These are phyloP conservation scores for Oryzias curvinotus DNA, from an alignment of 2,113 vertebrate species.

Conservation along the genomic window DNA sequence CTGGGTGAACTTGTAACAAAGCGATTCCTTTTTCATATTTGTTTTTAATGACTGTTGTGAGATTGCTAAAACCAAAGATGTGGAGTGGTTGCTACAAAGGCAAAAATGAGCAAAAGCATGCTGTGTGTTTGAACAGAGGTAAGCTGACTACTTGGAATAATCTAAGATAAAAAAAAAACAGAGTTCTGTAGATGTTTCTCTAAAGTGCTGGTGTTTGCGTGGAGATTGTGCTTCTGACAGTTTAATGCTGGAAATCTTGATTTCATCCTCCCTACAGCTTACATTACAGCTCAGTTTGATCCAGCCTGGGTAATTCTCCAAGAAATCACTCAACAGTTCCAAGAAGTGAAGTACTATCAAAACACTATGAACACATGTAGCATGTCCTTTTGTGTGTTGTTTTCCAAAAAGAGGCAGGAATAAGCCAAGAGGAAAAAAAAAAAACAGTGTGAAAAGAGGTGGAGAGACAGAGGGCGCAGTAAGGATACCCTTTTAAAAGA, in stretches of 20 bases:
- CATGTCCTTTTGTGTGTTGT: conserved; percentile 16
- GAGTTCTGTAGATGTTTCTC: not conserved
- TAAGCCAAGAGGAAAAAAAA: not conserved
- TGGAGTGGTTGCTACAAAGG: conserved; percentile 21
- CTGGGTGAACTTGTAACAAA: conserved; percentile 27
- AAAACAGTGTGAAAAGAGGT: not conserved
- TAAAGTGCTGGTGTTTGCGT: not conserved
- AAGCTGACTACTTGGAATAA: conserved; percentile 1
- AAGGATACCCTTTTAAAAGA: conserved; percentile 17
- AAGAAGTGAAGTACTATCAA: conserved; percentile 46
- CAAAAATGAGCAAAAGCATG: not conserved
- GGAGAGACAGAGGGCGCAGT: not conserved
- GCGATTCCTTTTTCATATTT: conserved; percentile 22
- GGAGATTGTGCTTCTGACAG: not conserved
- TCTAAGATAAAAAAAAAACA: not conserved
- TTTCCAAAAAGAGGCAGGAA: conserved; percentile 1
- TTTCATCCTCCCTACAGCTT: conserved; percentile 7
- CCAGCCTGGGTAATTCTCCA: conserved; percentile 29
- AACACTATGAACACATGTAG: conserved; percentile 46
- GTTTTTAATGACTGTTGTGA: conserved; percentile 19
- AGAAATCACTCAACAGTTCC: conserved; percentile 52
- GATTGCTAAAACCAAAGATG: conserved; percentile 14
- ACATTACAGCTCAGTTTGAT: conserved; percentile 34
- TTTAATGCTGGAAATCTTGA: conserved; percentile 24
- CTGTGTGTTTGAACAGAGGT: conserved; percentile 32